Conservation (phyloP, 2,797 vertebrate species). For the Hoplostethus atlanticus region DNA sequence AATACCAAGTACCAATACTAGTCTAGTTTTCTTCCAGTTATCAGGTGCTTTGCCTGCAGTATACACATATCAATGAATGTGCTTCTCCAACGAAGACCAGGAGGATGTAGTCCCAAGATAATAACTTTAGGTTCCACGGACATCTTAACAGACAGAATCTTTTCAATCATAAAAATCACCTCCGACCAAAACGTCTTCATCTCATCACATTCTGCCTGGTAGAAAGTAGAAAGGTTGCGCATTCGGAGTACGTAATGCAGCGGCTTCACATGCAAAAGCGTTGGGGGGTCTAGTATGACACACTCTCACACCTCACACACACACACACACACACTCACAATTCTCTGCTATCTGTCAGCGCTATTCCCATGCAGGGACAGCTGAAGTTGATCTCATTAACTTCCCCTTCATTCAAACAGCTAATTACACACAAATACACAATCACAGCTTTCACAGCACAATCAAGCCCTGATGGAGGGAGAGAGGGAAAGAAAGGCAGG, state of each 20-base stretch:
- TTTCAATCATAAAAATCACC: no score
- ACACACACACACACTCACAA: constrained; percentile 11
- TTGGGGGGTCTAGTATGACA: neutral
- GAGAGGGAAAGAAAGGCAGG: constrained; percentile 39
- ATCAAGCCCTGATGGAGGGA: constrained; percentile 46
- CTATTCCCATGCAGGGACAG: constrained; percentile 56
- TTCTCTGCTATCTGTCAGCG: constrained; percentile 48
- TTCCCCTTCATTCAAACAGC: constrained; percentile 75
- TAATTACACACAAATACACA: constrained; percentile 75
- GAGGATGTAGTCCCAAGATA: no score
- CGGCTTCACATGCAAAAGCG: neutral
- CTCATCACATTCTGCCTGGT: no score
- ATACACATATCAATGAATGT: no score
- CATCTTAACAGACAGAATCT: no score
- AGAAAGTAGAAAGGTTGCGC: neutral
- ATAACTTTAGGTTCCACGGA: no score
- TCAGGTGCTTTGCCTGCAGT: no score
- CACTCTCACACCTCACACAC: neutral
- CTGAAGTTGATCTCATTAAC: constrained; percentile 81
- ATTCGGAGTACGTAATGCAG: neutral
- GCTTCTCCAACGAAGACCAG: no score
- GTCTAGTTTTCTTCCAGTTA: no score
- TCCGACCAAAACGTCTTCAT: no score
- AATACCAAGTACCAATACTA: no score
- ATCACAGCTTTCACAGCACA: constrained; percentile 63